Conservation (phyloP, 2,888 invertebrate genomes). For the Cataglyphis livida region DNA sequence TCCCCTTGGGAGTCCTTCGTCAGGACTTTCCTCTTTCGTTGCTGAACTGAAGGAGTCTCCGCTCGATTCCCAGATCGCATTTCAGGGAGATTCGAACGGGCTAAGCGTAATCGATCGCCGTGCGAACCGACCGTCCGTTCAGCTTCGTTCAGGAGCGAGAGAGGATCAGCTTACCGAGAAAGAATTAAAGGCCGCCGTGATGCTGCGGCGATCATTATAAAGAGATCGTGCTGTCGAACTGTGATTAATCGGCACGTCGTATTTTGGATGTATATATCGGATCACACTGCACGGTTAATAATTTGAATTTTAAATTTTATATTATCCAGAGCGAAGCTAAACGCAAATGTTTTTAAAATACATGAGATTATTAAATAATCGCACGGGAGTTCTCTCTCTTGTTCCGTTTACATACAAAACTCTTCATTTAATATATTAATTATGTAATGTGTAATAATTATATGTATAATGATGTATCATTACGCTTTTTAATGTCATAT, state of each 20-base stretch:
- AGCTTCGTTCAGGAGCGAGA: constrained; percentile 50
- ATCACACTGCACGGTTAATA: neutral
- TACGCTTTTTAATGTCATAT: constrained; percentile 30
- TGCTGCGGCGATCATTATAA: constrained; percentile 32
- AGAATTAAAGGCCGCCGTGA: constrained; percentile 61
- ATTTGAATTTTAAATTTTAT: constrained; percentile 13
- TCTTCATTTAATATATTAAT: constrained; percentile 24
- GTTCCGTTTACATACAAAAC: neutral
- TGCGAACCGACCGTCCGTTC: constrained; percentile 70
- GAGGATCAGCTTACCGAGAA: constrained; percentile 45
- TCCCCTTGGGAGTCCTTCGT: constrained; percentile 81
- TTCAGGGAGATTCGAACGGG: constrained; percentile 76
- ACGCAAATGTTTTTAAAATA: neutral
- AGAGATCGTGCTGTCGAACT: neutral
- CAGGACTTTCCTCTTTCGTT: constrained; percentile 78
- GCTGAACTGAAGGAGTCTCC: constrained; percentile 72
- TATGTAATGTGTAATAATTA: constrained; percentile 4
- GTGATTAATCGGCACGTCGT: constrained; percentile 34
- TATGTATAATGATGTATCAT: neutral
- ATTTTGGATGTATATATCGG: neutral
- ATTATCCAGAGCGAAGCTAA: neutral
- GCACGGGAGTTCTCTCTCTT: neutral
- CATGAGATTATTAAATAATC: neutral
- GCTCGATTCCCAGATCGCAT: constrained; percentile 78
- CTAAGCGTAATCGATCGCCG: constrained; percentile 78